Base-by-base conservation (phyloP, 2,888 invertebrate species). In the Leptarthrus brevirostris region DNA sequence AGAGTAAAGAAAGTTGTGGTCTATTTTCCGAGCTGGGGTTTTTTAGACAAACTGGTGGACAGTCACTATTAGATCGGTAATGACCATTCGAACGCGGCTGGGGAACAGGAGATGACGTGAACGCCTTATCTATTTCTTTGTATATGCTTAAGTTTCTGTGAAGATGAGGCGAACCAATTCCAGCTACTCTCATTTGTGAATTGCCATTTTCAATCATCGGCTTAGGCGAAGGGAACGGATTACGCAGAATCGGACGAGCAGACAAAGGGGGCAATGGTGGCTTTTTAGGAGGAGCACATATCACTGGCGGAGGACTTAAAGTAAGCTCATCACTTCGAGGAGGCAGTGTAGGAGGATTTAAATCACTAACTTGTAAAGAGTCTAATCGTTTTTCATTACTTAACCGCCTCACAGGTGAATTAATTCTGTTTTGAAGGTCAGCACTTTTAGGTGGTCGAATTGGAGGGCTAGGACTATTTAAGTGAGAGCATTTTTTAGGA, bases 201-300 rank as follows among this genome's bases (percentile, higher is more conserved):
- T 72, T 61, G 10, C 84, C 82, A 73, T 86, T 85, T 76, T 84
- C 85, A 0, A 86, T 84, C 77, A 86, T 88, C 81, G 89, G 88
- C 80, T 88, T 84, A 79, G 90, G 84, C 78, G 89, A 81, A 5
- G 88, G 87, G 81, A 90, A 90, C 78, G 89, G 85, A 74, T 89
- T 89, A 5, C 83, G 81, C 64, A 80, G 76, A 56, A 79, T 79
- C 30, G 84, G 83, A 66, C 83, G 82, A 74, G 79, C 80, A 70
- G 91, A 90, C 52, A 91, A 89, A 18, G 92, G 91, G 74, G 92
- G 92, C 79, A 92, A 82, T 26, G 92, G 91, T 40, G 92, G 92
- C 83, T 92, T 92, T 81, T 91, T 91, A 8, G 91, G 91, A 24
- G 90, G 90, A 70, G 79, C 79, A 81, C 82, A 81, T 81, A 83